Base-by-base conservation (phyloP, 2,888 invertebrate species). In the Lypha dubia region DNA sequence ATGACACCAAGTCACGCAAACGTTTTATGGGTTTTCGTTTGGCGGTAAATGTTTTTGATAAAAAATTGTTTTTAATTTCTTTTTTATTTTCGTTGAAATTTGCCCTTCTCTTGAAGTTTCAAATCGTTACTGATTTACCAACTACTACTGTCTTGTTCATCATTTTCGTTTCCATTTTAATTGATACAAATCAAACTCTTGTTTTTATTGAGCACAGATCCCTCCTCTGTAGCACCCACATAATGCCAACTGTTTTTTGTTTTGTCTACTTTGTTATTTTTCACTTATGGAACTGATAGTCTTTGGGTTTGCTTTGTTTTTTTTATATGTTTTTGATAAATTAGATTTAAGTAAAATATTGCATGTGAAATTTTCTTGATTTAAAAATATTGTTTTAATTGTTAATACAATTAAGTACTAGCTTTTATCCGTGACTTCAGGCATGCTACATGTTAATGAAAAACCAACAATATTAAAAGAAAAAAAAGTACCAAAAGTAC, bases 121-220 rank as follows among this genome's bases (percentile, higher is more conserved):
- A 60, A 81, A 74, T 77, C 63, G 62, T 81, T 62, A 81, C 77
- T 77, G 81, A 80, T 81, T 84, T 84, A 56, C 15, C 63, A 80
- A 68, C 53, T 44, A 20, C 62, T 70, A 62, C 62, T 70, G 71
- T 63, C 79, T 79, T 65, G 71, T 84, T 74, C 65, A 81, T 81
- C 81, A 84, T 17, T 58, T 81, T 67, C 62, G 49, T 74, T 60
- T 70, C 44, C 20, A 56, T 58, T 79, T 83, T 87, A 89, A 89
- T 90, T 89, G 87, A 88, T 86, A 83, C 70, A 77, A 85, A 86
- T 86, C 86, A 86, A 86, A 85, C 79, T 86, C 74, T 85, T 79
- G 79, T 74, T 81, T 84, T 62, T 70, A 71, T 79, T 46, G 70
- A 62, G 38, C 38, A 46, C 6, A 15, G 46, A 56, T n/a, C 46